Evolutionary conservation across 2,113 vertebrate genomes (phyloP), one percentile per base, ranked within the genome.

Genomic region (Anolis sagrei): DNA sequence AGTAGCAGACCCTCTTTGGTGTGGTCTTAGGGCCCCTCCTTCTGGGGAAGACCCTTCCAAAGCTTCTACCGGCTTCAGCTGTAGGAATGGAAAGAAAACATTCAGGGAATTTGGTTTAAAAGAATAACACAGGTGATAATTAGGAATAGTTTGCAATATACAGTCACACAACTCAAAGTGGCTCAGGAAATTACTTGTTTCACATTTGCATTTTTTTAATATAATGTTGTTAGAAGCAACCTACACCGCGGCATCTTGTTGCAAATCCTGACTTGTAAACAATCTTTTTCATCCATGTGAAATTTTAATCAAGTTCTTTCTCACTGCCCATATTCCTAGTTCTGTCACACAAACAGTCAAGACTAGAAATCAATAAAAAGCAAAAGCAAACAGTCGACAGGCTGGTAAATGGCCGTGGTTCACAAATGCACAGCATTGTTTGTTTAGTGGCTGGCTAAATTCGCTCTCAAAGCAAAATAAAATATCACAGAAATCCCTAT

Each of bases 301-400:
- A 1, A 0, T 68, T 89, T 75, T 80, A 73, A 0, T 0, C 23
- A 23, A 70, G 16, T n/a, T 13, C 34, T 0, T 1, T 2, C 1
- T 3, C 58, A 2, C 76, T 70, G 4, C 62, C 79, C 75, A 19
- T 23, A 25, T 36, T 32, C 70, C 58, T 76, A 64, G 74, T 44
- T 69, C 76, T 49, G n/a, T 44, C 29, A 79, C 76, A 8, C 36
- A 76, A 79, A 73, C 1, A 77, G 2, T 72, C 27, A 34, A 5
- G 48, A n/a, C 74, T 68, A 86, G 66, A 75, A 92, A 88, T 77
- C 75, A 68, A 68, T 78, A 32, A 90, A 58, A 82, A 48, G 1
- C 23, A 10, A 84, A 85, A 0, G 0, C 54, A 87, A 92, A 54
- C 58, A 88, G 79, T 27, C 81, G 18, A 2, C 39, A 34, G 83